Conservation (phyloP, 2,888 invertebrate species). For the Epinotia ramella region DNA sequence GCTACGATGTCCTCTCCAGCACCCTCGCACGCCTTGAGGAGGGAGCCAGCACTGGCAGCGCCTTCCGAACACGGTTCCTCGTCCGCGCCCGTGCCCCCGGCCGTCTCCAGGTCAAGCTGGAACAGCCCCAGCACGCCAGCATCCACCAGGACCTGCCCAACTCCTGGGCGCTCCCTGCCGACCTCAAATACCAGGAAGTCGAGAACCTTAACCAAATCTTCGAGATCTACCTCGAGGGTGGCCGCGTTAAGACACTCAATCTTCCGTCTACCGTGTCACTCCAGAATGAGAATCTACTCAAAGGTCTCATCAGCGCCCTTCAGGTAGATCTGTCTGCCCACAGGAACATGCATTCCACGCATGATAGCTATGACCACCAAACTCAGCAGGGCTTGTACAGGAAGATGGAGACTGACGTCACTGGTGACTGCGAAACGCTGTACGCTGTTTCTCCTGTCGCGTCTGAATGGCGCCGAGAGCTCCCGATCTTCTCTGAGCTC, state of each 20-base stretch:
- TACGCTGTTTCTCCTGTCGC: slow-evolving; percentile 88
- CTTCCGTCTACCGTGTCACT: slow-evolving; percentile 83
- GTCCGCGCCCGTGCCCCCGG: slow-evolving; percentile 82
- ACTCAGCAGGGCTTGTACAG: slow-evolving; percentile 85
- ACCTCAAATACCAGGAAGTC: slow-evolving; percentile 83
- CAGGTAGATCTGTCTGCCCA: slow-evolving; percentile 88
- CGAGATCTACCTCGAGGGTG: slow-evolving; percentile 86
- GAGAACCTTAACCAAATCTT: slow-evolving; percentile 85
- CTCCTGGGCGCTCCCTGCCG: slow-evolving; percentile 69
- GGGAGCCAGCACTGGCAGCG: slow-evolving; percentile 77
- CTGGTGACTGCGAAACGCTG: slow-evolving; percentile 89
- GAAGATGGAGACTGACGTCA: slow-evolving; percentile 89
- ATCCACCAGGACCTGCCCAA: slow-evolving; percentile 81
- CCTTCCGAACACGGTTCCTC: slow-evolving; percentile 83
- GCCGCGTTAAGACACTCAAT: slow-evolving; percentile 85
- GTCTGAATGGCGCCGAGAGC: slow-evolving; percentile 80
- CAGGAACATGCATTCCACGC: slow-evolving; percentile 77
- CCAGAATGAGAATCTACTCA: slow-evolving; percentile 89
- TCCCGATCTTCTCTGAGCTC: slow-evolving; percentile 79
- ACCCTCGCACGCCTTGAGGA: slow-evolving; percentile 86
- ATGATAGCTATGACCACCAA: slow-evolving; percentile 76
- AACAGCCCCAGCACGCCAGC: slow-evolving; percentile 82
- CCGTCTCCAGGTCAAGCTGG: slow-evolving; percentile 76
- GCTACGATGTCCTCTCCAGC: slow-evolving; percentile 84
- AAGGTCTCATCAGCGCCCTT: slow-evolving; percentile 88